phyloP scores from a whole-genome alignment of 2,888 invertebrate genomes.

The Piscicola geometra region DNA sequence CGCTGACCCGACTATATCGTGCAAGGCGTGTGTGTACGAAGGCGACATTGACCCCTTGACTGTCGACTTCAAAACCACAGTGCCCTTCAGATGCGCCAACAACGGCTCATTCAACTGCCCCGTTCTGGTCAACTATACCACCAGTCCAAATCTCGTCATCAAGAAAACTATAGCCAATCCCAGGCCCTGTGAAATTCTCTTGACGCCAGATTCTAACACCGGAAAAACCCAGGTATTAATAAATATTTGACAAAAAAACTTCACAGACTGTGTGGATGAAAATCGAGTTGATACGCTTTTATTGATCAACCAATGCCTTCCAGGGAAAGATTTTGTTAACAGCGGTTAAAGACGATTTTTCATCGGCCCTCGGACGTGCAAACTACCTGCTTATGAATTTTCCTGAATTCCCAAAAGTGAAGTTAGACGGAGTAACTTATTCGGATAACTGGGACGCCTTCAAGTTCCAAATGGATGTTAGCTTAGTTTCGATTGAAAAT shows the following conservation, averaged over 20 bases:
- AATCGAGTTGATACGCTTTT: neutral
- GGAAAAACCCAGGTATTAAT: neutral
- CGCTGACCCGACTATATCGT: neutral
- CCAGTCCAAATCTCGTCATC: neutral
- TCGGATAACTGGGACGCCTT: slow-evolving; percentile 24
- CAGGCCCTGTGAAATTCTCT: slow-evolving; percentile 9
- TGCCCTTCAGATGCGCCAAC: slow-evolving; percentile 26
- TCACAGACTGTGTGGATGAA: neutral
- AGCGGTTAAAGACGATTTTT: slow-evolving; percentile 28
- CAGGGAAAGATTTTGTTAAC: neutral
- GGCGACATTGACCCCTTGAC: slow-evolving; percentile 21
- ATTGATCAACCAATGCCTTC: neutral
- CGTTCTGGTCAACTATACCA: slow-evolving; percentile 20
- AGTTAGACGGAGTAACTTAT: slow-evolving; percentile 10
- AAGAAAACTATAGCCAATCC: neutral
- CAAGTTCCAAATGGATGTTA: slow-evolving; percentile 7
- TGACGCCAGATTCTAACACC: neutral
- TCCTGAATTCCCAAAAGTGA: slow-evolving; percentile 12
- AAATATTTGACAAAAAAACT: neutral
- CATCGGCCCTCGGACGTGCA: neutral
- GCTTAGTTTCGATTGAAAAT: neutral
- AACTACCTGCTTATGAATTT: slow-evolving; percentile 25
- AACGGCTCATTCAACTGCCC: slow-evolving; percentile 11
- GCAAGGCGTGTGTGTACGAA: slow-evolving; percentile 17
- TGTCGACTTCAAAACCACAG: slow-evolving; percentile 11